These are phyloP conservation scores for Drosophila prosaltans DNA, from an alignment of 1,140 invertebrate genomes.

Conservation along the genomic window DNA sequence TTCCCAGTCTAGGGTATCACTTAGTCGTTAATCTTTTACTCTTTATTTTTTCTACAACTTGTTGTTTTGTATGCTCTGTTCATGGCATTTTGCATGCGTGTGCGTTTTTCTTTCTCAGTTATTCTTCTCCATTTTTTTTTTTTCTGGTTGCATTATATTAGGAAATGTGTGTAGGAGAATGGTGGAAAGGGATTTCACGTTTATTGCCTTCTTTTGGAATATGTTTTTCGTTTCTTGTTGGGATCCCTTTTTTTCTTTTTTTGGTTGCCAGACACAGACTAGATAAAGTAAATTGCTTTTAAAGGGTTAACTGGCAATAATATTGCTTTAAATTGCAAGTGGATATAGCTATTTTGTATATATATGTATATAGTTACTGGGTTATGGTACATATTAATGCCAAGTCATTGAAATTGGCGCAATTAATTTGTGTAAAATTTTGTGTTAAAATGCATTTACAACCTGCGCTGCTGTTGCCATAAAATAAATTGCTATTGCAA, in stretches of 20 bases:
- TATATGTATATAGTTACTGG: not conserved
- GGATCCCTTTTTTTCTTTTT: conserved; percentile 42
- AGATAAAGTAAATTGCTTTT: conserved; percentile 25
- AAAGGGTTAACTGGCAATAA: conserved; percentile 51
- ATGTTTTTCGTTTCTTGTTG: conserved; percentile 38
- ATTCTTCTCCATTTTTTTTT: conserved; percentile 27
- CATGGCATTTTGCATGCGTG: conserved; percentile 52
- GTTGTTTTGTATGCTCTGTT: conserved; percentile 35
- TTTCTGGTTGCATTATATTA: conserved; percentile 67
- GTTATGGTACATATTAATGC: conserved; percentile 32
- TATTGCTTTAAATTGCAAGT: conserved; percentile 1
- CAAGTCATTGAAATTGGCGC: conserved; percentile 47
- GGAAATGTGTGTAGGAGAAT: conserved; percentile 21
- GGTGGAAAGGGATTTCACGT: not conserved
- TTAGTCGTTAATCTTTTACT: not conserved
- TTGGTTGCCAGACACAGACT: conserved; percentile 19
- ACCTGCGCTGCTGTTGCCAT: conserved; percentile 38
- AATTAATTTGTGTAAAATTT: conserved; percentile 41
- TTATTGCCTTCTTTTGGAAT: conserved; percentile 40
- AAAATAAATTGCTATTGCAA: conserved; percentile 60
- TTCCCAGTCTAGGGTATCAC: conserved; percentile 26
- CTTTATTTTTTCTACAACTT: not conserved
- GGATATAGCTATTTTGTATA: not conserved
- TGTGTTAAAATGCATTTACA: not conserved
- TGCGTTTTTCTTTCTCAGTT: conserved; percentile 40